These are phyloP conservation scores for Neostethus bicornis DNA, from an alignment of 2,797 vertebrate genomes.

Conservation along the genomic window DNA sequence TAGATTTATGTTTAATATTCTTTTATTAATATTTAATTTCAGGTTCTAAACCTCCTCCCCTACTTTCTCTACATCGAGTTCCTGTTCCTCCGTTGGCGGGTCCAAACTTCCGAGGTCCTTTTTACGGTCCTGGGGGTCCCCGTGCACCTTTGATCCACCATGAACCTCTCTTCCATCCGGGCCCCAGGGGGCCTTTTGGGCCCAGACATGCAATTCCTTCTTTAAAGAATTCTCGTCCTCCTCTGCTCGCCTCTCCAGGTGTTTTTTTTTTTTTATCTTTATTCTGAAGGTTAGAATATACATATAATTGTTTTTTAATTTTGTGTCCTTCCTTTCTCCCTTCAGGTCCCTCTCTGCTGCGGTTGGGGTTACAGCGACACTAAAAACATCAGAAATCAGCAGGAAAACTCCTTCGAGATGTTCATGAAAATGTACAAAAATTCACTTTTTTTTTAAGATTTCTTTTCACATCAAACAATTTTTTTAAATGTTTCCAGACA, in stretches of 20 bases:
- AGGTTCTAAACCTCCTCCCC: conserved; percentile 75
- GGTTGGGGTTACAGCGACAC: conserved; percentile 53
- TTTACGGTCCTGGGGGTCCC: conserved; percentile 13
- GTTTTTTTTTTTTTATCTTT: too few relatives aligned
- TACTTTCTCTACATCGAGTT: conserved; percentile 74
- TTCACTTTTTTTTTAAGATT: too few relatives aligned
- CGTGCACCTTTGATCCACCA: conserved; percentile 61
- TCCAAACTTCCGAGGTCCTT: conserved; percentile 26
- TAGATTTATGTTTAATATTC: not conserved
- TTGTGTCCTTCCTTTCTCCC: not conserved
- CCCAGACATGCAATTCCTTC: conserved; percentile 61
- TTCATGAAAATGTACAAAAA: too few relatives aligned
- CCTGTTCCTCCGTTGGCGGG: conserved; percentile 60
- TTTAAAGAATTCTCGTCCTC: conserved; percentile 68
- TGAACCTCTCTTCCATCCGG: conserved; percentile 42
- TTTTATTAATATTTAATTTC: conserved; percentile 20
- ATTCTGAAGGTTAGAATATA: too few relatives aligned
- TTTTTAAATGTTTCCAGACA: too few relatives aligned
- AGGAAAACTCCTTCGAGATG: too few relatives aligned
- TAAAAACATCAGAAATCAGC: conserved; percentile 31
- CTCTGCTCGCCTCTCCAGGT: conserved; percentile 74
- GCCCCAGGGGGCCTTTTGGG: conserved; percentile 44
- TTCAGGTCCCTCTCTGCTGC: conserved; percentile 48
- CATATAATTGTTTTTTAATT: too few relatives aligned
- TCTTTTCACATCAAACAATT: too few relatives aligned